phyloP scores from a whole-genome alignment of 2,113 vertebrate genomes.

The Marcusenius ussheri region DNA sequence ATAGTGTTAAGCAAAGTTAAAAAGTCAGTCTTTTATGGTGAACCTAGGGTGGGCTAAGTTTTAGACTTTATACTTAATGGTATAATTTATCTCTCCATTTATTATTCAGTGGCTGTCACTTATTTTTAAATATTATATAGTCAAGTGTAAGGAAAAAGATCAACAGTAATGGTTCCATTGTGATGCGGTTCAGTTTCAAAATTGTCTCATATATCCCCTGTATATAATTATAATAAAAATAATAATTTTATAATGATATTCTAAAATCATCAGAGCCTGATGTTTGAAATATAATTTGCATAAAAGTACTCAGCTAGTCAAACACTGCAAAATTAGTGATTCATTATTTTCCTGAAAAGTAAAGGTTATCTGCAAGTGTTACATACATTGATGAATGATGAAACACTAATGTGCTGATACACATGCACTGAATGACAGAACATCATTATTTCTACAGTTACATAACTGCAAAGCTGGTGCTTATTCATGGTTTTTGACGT shows the following conservation, averaged over 20 bases:
- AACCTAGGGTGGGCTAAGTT: not conserved
- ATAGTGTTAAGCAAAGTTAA: not conserved
- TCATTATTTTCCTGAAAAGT: not conserved
- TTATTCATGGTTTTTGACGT: not conserved
- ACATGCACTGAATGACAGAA: not conserved
- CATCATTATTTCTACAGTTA: not conserved
- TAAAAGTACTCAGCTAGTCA: not conserved
- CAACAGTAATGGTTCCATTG: not conserved
- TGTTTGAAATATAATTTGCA: not conserved
- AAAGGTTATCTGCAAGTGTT: not conserved
- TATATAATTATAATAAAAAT: not conserved
- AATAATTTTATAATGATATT: not conserved
- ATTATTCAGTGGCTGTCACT: not conserved
- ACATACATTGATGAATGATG: not conserved
- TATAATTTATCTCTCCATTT: not conserved
- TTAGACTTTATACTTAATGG: not conserved
- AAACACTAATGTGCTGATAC: not conserved
- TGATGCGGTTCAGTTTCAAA: not conserved
- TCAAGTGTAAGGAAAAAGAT: not conserved
- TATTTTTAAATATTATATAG: not conserved
- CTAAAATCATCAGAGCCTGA: not conserved
- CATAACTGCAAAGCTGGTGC: not conserved
- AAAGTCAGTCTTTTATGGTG: not conserved
- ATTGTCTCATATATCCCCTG: not conserved
- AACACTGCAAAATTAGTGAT: not conserved